A percentile compares a stretch with the other conserved stretches of the same genome.
These are phyloP conservation scores for Enoplolaimus lenunculus DNA, from an alignment of 2,888 invertebrate species.

Conservation along the genomic window DNA sequence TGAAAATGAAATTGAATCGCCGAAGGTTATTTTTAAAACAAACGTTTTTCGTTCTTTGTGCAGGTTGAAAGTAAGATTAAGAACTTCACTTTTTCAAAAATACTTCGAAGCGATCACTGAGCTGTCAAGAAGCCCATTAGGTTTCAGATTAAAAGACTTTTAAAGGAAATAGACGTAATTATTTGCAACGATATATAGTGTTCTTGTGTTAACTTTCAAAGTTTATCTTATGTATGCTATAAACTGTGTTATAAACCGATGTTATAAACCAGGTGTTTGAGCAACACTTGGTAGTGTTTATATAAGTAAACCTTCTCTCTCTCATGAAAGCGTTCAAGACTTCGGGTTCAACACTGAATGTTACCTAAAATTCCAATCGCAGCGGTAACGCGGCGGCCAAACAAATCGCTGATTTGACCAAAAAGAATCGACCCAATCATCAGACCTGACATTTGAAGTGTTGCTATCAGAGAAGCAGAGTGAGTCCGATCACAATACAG, in stretches of 20 bases:
- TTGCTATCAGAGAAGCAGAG: neutral
- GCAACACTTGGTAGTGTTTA: too few relatives aligned
- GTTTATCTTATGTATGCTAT: neutral
- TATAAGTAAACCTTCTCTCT: too few relatives aligned
- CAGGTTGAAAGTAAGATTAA: too few relatives aligned
- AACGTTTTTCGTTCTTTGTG: too few relatives aligned
- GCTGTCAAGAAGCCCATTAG: too few relatives aligned
- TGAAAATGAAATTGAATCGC: too few relatives aligned
- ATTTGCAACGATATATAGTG: neutral
- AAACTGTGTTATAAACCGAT: too few relatives aligned
- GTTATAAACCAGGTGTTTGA: too few relatives aligned
- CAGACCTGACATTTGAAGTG: constrained; percentile 3
- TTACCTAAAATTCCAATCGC: neutral
- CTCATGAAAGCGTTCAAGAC: neutral
- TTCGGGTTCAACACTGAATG: neutral
- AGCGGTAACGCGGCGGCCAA: neutral
- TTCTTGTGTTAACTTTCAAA: neutral
- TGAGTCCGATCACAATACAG: neutral
- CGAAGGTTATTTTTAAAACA: too few relatives aligned
- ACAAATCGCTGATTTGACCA: constrained; percentile 4
- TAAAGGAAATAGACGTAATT: neutral
- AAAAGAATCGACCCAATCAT: neutral
- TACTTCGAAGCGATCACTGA: too few relatives aligned
- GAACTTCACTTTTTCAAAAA: too few relatives aligned
- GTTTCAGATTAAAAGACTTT: too few relatives aligned